phyloP scores from a whole-genome alignment of 2,888 invertebrate genomes.

The Epicampocera succincta region DNA sequence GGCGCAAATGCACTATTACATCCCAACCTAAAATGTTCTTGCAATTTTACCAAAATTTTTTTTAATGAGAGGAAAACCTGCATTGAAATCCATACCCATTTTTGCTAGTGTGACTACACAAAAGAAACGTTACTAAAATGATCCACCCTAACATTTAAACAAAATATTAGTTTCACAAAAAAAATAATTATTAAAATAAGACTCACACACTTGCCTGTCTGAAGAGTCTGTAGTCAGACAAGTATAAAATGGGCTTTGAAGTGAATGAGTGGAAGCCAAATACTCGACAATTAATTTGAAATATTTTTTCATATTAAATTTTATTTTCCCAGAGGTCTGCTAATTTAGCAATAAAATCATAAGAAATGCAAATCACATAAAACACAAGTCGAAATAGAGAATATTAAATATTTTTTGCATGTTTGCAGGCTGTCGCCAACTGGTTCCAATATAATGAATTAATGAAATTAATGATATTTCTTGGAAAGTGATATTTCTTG shows the following conservation, averaged over 20 bases:
- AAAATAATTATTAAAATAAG: slow-evolving; percentile 10
- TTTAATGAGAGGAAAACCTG: no score
- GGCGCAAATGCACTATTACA: no score
- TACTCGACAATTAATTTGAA: slow-evolving; percentile 50
- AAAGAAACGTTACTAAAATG: no score
- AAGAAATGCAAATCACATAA: no score
- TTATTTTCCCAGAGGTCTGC: slow-evolving; percentile 1
- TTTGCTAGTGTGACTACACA: no score
- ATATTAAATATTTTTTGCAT: background rate
- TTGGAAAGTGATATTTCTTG: slow-evolving; percentile 36
- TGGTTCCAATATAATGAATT: no score
- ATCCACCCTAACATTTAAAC: background rate
- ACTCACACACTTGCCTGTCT: background rate
- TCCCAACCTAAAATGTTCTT: no score
- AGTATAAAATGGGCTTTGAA: slow-evolving; percentile 23
- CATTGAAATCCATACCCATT: no score
- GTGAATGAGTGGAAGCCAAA: slow-evolving; percentile 54
- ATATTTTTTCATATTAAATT: slow-evolving; percentile 8
- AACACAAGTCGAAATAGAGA: background rate
- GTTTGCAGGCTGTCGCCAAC: background rate
- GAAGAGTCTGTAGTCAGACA: background rate
- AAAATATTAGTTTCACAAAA: background rate
- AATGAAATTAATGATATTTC: no score
- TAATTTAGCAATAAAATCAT: slow-evolving; percentile 6
- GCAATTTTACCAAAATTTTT: no score